These are phyloP conservation scores for Elegia similella DNA, from an alignment of 2,888 invertebrate genomes.

Conservation along the genomic window DNA sequence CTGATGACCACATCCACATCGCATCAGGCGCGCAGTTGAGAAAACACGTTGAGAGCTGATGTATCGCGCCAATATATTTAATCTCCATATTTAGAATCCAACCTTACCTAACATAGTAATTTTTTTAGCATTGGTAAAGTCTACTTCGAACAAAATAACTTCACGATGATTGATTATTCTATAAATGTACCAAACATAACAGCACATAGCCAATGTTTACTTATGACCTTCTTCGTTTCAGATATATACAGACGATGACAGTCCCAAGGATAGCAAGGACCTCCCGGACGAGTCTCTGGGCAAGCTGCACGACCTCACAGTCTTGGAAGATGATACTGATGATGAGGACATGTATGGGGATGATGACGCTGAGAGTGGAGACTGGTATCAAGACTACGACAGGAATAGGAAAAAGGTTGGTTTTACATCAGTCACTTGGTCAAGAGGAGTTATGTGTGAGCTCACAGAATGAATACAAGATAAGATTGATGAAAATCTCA, in stretches of 20 bases:
- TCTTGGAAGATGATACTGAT: constrained; percentile 60
- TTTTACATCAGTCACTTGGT: no score
- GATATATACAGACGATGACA: constrained; percentile 64
- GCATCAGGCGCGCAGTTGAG: background rate
- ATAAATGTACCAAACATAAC: background rate
- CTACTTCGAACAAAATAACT: no score
- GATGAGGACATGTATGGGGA: constrained; percentile 60
- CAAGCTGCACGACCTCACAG: constrained; percentile 63
- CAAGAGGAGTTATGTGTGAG: no score
- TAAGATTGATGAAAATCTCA: no score
- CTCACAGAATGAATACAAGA: no score
- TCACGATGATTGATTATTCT: no score
- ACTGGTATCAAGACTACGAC: constrained; percentile 68
- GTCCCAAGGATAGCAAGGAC: constrained; percentile 32
- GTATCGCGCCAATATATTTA: background rate
- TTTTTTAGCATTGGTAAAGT: no score
- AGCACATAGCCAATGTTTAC: background rate
- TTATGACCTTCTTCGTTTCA: constrained; percentile 31
- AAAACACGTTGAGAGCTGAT: background rate
- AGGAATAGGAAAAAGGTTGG: constrained; percentile 54
- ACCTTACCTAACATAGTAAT: no score
- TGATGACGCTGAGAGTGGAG: constrained; percentile 64
- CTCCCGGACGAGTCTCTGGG: constrained; percentile 48
- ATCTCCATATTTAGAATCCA: background rate
- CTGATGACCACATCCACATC: constrained; percentile 3